A percentile compares a stretch with the other conserved stretches of the same genome.
These are phyloP conservation scores for Lichenostomus cassidix DNA, from an alignment of 2,113 vertebrate species.

Conservation along the genomic window DNA sequence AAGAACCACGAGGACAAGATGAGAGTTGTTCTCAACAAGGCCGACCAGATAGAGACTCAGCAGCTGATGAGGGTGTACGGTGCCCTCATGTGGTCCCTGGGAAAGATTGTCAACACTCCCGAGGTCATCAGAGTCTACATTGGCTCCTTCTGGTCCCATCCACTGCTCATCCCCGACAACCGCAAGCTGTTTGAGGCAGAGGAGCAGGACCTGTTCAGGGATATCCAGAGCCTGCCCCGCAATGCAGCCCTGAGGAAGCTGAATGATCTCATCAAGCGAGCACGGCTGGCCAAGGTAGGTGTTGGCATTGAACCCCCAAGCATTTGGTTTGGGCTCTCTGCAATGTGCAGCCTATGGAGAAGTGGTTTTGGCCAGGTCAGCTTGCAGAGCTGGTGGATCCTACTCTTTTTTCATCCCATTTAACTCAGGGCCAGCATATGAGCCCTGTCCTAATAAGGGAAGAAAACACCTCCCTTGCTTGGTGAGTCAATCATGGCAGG, in stretches of 20 bases:
- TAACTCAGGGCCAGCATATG: not conserved
- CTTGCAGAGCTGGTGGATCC: not conserved
- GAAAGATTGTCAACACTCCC: conserved; percentile 96
- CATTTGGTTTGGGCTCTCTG: not conserved
- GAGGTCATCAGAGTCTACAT: conserved; percentile 98
- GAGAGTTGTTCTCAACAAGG: conserved; percentile 97
- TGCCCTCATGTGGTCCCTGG: conserved; percentile 97
- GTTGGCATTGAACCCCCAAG: not conserved
- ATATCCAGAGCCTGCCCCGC: conserved; percentile 94
- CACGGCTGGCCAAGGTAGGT: conserved; percentile 91
- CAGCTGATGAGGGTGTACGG: conserved; percentile 97
- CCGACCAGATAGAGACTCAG: conserved; percentile 97
- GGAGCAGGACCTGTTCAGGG: conserved; percentile 94
- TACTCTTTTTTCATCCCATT: not conserved
- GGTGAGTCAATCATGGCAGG: not conserved
- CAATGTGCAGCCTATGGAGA: not conserved
- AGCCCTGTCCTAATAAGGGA: not conserved
- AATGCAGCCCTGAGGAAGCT: conserved; percentile 95
- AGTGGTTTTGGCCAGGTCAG: not conserved
- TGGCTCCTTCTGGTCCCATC: conserved; percentile 98
- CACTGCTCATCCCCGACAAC: conserved; percentile 92
- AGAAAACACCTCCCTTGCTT: not conserved
- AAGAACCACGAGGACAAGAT: conserved; percentile 99
- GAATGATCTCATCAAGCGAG: conserved; percentile 96
- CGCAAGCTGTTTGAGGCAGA: conserved; percentile 96